Percentiles rank a stretch among this genome's conserved stretches.
phyloP scores from a whole-genome alignment of 2,797 vertebrate genomes.

The Aldrovandia affinis region DNA sequence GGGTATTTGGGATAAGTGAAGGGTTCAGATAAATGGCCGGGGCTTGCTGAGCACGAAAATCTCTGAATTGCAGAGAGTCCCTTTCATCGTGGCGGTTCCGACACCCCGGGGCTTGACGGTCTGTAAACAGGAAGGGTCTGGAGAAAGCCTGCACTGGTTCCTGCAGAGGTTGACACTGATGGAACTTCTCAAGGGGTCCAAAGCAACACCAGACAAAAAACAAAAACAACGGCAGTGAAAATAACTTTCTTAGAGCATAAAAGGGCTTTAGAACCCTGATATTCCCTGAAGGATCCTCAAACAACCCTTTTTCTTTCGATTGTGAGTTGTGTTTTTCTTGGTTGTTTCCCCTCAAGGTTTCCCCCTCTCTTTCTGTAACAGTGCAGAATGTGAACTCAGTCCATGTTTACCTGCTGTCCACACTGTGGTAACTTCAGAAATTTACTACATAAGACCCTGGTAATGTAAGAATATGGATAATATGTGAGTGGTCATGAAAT shows the following conservation, averaged over 20 bases:
- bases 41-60: neutral
- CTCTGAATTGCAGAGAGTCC: neutral
- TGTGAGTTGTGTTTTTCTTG: constrained; percentile 70
- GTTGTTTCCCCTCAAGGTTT: constrained; percentile 73
- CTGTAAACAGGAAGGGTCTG: constrained; percentile 24
- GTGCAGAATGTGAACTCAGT: constrained; percentile 65
- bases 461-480: neutral
- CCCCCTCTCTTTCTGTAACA: constrained; percentile 51
- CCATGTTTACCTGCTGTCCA: constrained; percentile 42
- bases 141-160: neutral
- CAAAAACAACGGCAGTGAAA: constrained; percentile 63
- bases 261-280: constrained; percentile 73
- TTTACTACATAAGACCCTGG: neutral
- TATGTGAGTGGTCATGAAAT: neutral
- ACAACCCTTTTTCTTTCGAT: constrained; percentile 68
- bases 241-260: constrained; percentile 72
- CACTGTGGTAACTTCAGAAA: neutral
- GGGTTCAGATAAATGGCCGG: constrained; percentile 33
- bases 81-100: constrained; percentile 28
- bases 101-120: constrained; percentile 1
- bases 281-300: constrained; percentile 78
- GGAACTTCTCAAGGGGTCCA: constrained; percentile 40
- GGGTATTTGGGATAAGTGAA: constrained; percentile 49
- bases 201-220: constrained; percentile 68
- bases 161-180: constrained; percentile 15